Conservation (phyloP, 2,113 vertebrate genomes). For the Mastomys natalensis region DNA sequence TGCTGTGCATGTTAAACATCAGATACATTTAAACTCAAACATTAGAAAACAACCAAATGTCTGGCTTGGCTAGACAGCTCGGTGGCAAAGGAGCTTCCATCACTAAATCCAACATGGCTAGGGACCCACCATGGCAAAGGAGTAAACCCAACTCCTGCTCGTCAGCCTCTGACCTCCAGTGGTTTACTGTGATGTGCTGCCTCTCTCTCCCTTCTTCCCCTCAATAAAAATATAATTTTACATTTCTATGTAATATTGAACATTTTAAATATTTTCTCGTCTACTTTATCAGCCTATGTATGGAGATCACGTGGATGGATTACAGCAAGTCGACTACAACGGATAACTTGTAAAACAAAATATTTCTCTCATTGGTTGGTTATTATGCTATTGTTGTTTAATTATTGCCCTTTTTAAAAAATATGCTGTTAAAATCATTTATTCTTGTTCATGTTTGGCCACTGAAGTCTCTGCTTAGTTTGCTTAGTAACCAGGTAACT, state of each 20-base stretch:
- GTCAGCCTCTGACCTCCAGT: not conserved
- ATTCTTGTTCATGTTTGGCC: not conserved
- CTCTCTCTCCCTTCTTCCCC: too few relatives aligned
- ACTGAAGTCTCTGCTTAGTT: not conserved
- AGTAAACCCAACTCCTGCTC: too few relatives aligned
- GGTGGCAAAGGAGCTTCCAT: not conserved
- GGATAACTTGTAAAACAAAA: too few relatives aligned
- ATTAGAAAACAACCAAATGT: not conserved
- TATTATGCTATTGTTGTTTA: not conserved
- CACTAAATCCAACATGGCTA: too few relatives aligned
- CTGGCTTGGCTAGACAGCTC: too few relatives aligned
- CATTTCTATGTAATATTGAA: not conserved
- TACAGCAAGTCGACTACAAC: not conserved
- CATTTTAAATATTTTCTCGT: not conserved
- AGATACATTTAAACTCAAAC: not conserved
- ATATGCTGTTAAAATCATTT: not conserved
- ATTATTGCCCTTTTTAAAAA: constrained; percentile 7
- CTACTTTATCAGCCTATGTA: not conserved
- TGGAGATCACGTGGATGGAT: not conserved
- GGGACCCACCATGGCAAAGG: not conserved
- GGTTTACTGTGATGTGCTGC: too few relatives aligned
- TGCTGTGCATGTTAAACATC: too few relatives aligned
- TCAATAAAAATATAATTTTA: not conserved
- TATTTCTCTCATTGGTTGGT: too few relatives aligned
- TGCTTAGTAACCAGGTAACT: not conserved